phyloP scores from a whole-genome alignment of 1,140 invertebrate genomes.

The Pachypeltis micranthus region DNA sequence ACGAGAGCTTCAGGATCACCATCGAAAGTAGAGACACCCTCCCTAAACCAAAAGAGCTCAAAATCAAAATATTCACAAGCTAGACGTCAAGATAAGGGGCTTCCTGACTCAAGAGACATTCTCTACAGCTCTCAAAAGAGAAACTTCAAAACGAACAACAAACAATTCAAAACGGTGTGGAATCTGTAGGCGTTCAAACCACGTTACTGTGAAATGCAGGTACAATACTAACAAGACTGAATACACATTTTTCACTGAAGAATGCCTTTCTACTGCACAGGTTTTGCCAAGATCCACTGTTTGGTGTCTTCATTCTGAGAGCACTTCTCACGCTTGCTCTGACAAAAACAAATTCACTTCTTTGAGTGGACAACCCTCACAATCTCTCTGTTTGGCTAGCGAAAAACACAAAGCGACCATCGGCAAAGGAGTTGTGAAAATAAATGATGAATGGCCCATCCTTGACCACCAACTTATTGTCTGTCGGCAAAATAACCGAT shows the following conservation, averaged over 20 bases:
- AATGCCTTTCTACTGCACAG: too few species aligned
- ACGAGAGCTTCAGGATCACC: not conserved
- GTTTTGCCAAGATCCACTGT: not conserved
- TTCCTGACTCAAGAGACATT: not conserved
- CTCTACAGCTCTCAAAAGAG: not conserved
- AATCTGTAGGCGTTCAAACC: not conserved
- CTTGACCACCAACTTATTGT: too few species aligned
- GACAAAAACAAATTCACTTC: not conserved
- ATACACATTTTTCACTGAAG: too few species aligned
- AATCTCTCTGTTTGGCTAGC: too few species aligned
- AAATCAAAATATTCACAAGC: conserved; percentile 30
- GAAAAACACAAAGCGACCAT: too few species aligned
- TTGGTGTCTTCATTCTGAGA: not conserved
- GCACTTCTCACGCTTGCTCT: not conserved
- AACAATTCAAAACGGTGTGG: not conserved
- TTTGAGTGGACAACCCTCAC: not conserved
- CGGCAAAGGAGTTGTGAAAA: too few species aligned
- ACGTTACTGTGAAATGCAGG: not conserved
- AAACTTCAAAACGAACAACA: not conserved
- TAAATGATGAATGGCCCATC: too few species aligned
- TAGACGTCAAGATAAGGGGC: not conserved
- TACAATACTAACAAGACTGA: not conserved
- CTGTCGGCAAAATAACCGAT: too few species aligned
- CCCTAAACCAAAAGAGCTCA: conserved; percentile 26
- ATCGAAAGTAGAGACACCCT: conserved; percentile 23